phyloP scores from a whole-genome alignment of 2,113 vertebrate species.

The Alethe castanea region DNA sequence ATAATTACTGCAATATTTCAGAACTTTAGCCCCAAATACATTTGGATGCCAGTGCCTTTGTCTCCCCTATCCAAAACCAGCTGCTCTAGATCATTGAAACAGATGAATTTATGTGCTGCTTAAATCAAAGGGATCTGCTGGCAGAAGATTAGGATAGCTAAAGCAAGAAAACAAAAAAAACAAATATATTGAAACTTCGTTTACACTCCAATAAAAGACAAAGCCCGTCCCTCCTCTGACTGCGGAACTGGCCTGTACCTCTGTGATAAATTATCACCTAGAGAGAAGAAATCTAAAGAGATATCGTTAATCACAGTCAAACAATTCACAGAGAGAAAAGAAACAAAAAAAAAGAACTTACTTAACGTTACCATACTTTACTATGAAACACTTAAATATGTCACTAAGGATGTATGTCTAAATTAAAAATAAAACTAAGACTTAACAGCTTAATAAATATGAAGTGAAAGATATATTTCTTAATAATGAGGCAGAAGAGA shows the following conservation, averaged over 20 bases:
- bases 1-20: conserved; percentile 21
- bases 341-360: conserved; percentile 86
- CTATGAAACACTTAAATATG: conserved; percentile 88
- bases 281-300: conserved; percentile 98
- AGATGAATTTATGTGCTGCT: conserved; percentile 10
- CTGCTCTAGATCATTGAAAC: conserved; percentile 8
- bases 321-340: conserved; percentile 89
- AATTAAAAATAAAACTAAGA: conserved; percentile 81
- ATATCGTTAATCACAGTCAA: conserved; percentile 98
- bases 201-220: conserved; percentile 82
- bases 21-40: conserved; percentile 25
- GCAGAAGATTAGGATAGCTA: conserved; percentile 25
- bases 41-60: background rate
- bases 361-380: conserved; percentile 93
- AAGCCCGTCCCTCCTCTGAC: conserved; percentile 76
- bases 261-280: conserved; percentile 98
- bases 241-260: conserved; percentile 96
- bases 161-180: conserved; percentile 46
- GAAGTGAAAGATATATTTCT: conserved; percentile 73
- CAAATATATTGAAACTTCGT: conserved; percentile 84
- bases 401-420: conserved; percentile 82
- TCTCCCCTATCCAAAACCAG: conserved; percentile 25
- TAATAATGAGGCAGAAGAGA: conserved; percentile 70
- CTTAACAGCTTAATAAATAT: conserved; percentile 85
- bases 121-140: conserved; percentile 23